Base-by-base conservation (phyloP, 2,797 vertebrate species). In the Pteronotus mesoamericanus region DNA sequence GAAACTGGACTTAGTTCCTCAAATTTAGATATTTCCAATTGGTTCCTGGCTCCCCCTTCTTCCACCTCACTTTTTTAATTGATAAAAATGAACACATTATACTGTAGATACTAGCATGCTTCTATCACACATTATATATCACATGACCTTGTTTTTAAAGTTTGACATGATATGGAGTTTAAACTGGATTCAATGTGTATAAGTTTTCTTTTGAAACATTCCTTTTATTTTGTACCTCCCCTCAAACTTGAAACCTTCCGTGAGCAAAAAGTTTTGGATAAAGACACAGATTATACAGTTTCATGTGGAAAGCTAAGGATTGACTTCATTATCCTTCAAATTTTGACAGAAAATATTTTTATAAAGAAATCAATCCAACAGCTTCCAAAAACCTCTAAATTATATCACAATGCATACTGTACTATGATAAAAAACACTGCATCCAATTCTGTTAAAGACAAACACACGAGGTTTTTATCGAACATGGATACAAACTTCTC, bases 291-390 rank as follows among this genome's bases (percentile, higher is more conserved):
- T 71, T 88, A 69, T 53, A 44, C 8, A 21, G 72, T 83, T 91
- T 68, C 51, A 64, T 6, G 9, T 2, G 16, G 42, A 29, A 44
- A 95, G 29, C n/a, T 87, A 37, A 74, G 29, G 14, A 9, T 16
- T 59, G 37, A 46, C 59, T 92, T 89, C 59, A 4, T 79, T 85
- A 48, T 80, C 77, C 2, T 48, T 80, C 75, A 92, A 82, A 86
- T 80, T 46, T 91, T 96, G 46, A 75, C 42, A 96, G 22, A 69
- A 84, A 94, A 44, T 29, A 57, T 77, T 94, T 97, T 88, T 55
- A 61, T 29, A 57, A 89, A 80, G 87, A 83, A 94, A 94, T 64
- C 85, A 90, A 75, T 48, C 59, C 51, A 88, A 55, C 44, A 71
- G 51, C 57, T 92, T 89, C n/a, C 64, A 26, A 87, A 96, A 68